phyloP scores from a whole-genome alignment of 1,140 invertebrate species.

The Drosophila sulfurigaster region DNA sequence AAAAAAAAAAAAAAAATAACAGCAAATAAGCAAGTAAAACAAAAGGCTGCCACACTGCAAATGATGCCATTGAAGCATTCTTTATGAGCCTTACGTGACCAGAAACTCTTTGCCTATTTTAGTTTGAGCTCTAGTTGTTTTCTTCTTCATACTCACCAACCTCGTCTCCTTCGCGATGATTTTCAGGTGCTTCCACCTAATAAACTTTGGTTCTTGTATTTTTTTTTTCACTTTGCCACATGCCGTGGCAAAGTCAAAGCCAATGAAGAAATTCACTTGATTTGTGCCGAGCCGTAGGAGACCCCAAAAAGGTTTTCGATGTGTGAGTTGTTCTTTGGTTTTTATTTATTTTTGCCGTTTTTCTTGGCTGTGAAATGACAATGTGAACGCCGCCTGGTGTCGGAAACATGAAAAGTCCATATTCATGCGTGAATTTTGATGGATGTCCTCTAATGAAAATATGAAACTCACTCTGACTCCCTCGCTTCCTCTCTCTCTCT shows the following conservation, averaged over 20 bases:
- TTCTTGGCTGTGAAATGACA: conserved; percentile 58
- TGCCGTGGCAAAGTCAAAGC: neutral
- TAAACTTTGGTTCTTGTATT: conserved; percentile 47
- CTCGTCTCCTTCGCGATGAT: neutral
- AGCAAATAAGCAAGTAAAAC: conserved; percentile 36
- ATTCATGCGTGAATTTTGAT: conserved; percentile 79
- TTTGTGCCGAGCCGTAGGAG: conserved; percentile 19
- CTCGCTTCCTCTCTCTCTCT: neutral
- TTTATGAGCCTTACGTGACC: conserved; percentile 77
- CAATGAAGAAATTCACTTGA: conserved; percentile 41
- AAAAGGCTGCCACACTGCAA: conserved; percentile 58
- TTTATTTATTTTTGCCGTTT: neutral
- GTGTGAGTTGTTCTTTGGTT: conserved; percentile 20
- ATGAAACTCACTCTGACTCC: conserved; percentile 40
- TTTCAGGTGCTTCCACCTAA: conserved; percentile 49
- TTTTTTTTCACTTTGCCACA: conserved; percentile 45
- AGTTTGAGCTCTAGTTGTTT: conserved; percentile 4
- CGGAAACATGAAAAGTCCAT: conserved; percentile 62
- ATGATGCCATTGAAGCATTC: conserved; percentile 72
- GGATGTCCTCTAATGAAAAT: conserved; percentile 76
- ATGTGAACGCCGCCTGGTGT: conserved; percentile 42
- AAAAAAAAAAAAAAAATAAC: too few species aligned
- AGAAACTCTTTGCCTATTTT: conserved; percentile 74
- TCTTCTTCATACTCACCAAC: neutral
- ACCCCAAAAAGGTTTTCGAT: conserved; percentile 18